Evolutionary conservation across 2,888 invertebrate genomes (phyloP).

Genomic region (Hydraecia micacea): DNA sequence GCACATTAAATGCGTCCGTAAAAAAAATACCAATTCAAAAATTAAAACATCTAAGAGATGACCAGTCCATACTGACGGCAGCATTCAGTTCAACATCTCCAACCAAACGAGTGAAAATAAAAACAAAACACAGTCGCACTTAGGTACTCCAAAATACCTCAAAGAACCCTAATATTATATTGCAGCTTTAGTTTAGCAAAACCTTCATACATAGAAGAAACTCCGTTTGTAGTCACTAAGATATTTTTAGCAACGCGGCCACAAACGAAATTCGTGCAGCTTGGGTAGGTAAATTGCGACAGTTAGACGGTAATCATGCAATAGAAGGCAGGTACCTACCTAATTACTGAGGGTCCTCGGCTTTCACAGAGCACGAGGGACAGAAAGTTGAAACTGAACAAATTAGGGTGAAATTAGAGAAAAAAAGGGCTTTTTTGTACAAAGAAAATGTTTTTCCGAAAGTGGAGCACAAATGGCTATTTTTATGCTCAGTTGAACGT

Average conservation of each 20-base stretch:
- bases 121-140: conserved; percentile 26
- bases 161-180: conserved; percentile 38
- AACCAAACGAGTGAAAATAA: neutral
- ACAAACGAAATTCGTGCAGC: conserved; percentile 43
- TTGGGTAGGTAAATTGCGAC: conserved; percentile 39
- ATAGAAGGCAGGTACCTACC: conserved; percentile 23
- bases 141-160: neutral
- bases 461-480: conserved; percentile 37
- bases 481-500: conserved; percentile 34
- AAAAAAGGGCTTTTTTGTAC: conserved; percentile 11
- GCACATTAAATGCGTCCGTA: too few relatives aligned
- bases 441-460: conserved; percentile 48
- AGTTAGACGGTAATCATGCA: conserved; percentile 49
- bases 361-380: conserved; percentile 38
- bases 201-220: neutral
- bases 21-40: too few relatives aligned
- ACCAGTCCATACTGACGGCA: neutral
- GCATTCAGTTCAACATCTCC: neutral
- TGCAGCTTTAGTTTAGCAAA: conserved; percentile 21
- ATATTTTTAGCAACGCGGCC: conserved; percentile 16
- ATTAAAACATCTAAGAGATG: too few relatives aligned
- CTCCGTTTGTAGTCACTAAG: conserved; percentile 25
- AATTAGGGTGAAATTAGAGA: conserved; percentile 39
- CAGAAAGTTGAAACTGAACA: conserved; percentile 50
- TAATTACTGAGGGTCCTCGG: conserved; percentile 50